A percentile compares a stretch with the other conserved stretches of the same genome.
Evolutionary conservation across 2,888 invertebrate genomes (phyloP).

Genomic region (Megastigmus dorsalis): DNA sequence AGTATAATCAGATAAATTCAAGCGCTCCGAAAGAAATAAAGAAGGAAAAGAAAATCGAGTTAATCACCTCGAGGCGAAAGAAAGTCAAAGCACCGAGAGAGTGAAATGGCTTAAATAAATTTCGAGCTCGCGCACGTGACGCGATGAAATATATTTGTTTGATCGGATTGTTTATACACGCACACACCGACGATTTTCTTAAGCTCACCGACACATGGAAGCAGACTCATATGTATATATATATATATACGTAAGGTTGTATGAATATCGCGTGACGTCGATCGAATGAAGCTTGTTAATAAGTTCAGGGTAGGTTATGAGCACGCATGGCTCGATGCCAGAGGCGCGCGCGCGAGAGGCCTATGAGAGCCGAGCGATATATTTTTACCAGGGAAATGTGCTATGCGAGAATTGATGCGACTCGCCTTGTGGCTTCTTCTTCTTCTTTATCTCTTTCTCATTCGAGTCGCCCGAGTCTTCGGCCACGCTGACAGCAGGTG

Average conservation of each 20-base stretch:
- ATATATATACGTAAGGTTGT: not conserved
- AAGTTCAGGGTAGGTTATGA: slow-evolving; percentile 22
- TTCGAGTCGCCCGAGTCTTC: not conserved
- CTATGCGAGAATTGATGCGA: not conserved
- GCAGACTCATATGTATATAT: not conserved
- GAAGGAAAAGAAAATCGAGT: too few species aligned
- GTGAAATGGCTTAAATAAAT: too few species aligned
- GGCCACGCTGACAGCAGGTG: not conserved
- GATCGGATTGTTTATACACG: too few species aligned
- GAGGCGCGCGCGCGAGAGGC: not conserved
- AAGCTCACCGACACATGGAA: too few species aligned
- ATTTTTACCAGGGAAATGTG: slow-evolving; percentile 30
- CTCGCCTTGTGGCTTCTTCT: slow-evolving; percentile 4
- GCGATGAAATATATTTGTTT: too few species aligned
- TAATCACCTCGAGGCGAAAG: too few species aligned
- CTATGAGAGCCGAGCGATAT: not conserved
- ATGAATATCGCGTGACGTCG: not conserved
- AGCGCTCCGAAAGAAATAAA: too few species aligned
- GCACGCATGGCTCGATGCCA: slow-evolving; percentile 25
- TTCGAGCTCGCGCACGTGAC: too few species aligned
- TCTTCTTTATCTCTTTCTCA: not conserved
- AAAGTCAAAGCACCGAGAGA: too few species aligned
- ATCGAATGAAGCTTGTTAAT: slow-evolving; percentile 24
- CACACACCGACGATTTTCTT: too few species aligned
- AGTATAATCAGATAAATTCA: too few species aligned